A percentile compares a stretch with the other conserved stretches of the same genome.
These are phyloP conservation scores for Acronicta leporina DNA, from an alignment of 2,888 invertebrate genomes.

Conservation along the genomic window DNA sequence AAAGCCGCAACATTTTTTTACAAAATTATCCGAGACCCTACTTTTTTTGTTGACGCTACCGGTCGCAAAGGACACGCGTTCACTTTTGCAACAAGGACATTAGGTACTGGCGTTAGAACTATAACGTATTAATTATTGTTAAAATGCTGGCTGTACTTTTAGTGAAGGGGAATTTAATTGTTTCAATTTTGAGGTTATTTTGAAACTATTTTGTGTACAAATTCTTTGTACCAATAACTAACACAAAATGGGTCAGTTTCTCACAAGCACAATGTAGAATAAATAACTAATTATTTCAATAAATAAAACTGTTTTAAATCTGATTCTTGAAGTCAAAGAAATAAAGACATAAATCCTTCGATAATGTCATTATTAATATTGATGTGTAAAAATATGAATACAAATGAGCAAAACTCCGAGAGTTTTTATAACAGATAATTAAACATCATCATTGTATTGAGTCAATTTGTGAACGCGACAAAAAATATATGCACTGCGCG, in stretches of 20 bases:
- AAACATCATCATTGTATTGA: slow-evolving; percentile 12
- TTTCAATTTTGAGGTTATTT: slow-evolving; percentile 9
- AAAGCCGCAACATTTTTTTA: too few species aligned
- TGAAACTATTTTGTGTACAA: too few species aligned
- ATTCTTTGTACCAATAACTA: neutral
- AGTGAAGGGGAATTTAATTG: slow-evolving; percentile 46
- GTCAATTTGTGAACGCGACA: slow-evolving; percentile 11
- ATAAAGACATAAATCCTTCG: slow-evolving; percentile 31
- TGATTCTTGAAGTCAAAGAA: slow-evolving; percentile 11
- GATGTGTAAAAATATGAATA: slow-evolving; percentile 25
- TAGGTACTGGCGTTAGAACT: slow-evolving; percentile 46
- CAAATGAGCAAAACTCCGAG: slow-evolving; percentile 14
- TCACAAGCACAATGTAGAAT: too few species aligned
- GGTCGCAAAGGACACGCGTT: slow-evolving; percentile 66
- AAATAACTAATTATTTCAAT: too few species aligned
- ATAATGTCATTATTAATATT: slow-evolving; percentile 25
- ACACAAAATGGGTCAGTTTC: neutral
- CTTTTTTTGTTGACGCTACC: slow-evolving; percentile 52
- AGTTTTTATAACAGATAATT: slow-evolving; percentile 37
- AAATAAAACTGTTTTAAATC: slow-evolving; percentile 1
- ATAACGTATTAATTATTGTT: slow-evolving; percentile 40
- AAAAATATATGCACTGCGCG: slow-evolving; percentile 19
- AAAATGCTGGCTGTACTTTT: slow-evolving; percentile 37
- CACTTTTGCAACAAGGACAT: slow-evolving; percentile 71
- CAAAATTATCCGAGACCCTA: neutral